These are phyloP conservation scores for Apotomis betuletana DNA, from an alignment of 2,888 invertebrate genomes.

Conservation along the genomic window DNA sequence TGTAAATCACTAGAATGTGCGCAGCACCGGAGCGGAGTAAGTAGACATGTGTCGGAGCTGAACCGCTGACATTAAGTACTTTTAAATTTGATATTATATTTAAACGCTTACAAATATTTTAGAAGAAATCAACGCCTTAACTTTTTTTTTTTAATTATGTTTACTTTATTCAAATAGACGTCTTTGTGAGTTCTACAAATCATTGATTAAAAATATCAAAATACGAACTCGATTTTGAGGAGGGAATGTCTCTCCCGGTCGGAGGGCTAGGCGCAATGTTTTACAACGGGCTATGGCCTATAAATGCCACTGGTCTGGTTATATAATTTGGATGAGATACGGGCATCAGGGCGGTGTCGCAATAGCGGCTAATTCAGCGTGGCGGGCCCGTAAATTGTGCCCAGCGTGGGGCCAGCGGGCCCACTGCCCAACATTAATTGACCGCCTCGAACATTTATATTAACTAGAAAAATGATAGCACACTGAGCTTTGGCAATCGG, in stretches of 20 bases:
- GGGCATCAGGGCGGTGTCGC: conserved; percentile 17
- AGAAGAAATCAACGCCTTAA: too few relatives aligned
- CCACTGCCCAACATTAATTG: conserved; percentile 64
- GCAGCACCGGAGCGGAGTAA: background rate
- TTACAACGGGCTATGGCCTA: background rate
- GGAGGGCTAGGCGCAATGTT: background rate
- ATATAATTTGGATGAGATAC: conserved; percentile 29
- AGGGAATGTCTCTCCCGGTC: background rate
- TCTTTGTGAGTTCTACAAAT: too few relatives aligned
- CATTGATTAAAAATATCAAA: too few relatives aligned
- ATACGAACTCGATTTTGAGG: too few relatives aligned
- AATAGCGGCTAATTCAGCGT: conserved; percentile 60
- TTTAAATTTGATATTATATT: too few relatives aligned
- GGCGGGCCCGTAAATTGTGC: conserved; percentile 60
- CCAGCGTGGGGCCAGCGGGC: conserved; percentile 73
- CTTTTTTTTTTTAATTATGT: too few relatives aligned
- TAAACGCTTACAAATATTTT: too few relatives aligned
- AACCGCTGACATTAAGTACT: too few relatives aligned
- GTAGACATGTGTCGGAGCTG: background rate
- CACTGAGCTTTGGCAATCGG: conserved; percentile 24
- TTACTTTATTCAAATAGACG: too few relatives aligned
- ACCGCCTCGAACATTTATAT: conserved; percentile 65
- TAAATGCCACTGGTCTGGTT: conserved; percentile 3
- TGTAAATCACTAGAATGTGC: background rate
- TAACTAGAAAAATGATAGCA: conserved; percentile 47